These are phyloP conservation scores for Acropternis orthonyx DNA, from an alignment of 2,797 vertebrate species.

Conservation along the genomic window DNA sequence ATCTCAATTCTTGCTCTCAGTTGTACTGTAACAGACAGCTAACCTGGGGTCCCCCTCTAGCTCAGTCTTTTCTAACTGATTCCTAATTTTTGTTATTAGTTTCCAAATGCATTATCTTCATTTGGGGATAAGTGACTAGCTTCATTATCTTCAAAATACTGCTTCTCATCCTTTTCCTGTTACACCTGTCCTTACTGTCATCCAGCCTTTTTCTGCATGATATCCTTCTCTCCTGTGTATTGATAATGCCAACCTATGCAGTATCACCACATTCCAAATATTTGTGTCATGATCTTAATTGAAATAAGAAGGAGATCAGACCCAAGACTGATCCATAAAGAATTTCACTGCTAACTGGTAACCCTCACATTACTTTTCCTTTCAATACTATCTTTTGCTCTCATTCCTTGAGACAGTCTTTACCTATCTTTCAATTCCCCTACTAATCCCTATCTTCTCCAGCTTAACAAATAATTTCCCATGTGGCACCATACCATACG, in stretches of 20 bases:
- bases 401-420: slow-evolving; percentile 17
- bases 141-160: slow-evolving; percentile 42
- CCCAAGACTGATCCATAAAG: slow-evolving; percentile 25
- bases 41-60: not conserved
- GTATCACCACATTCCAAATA: not conserved
- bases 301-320: slow-evolving; percentile 37
- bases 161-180: not conserved
- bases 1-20: not conserved
- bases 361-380: not conserved
- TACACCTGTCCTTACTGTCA: slow-evolving; percentile 13
- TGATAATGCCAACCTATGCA: not conserved
- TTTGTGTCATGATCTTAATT: slow-evolving; percentile 21
- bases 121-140: not conserved
- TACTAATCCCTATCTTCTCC: slow-evolving; percentile 63
- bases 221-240: not conserved
- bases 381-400: slow-evolving; percentile 52
- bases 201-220: slow-evolving; percentile 18
- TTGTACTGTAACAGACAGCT: not conserved
- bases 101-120: slow-evolving; percentile 44
- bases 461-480: slow-evolving; percentile 63
- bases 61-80: slow-evolving; percentile 2
- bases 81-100: slow-evolving; percentile 43
- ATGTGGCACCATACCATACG: not conserved
- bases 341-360: slow-evolving; percentile 35
- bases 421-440: slow-evolving; percentile 49